Evolutionary conservation across 2,113 vertebrate species (phyloP), one percentile per base, ranked within the genome.

Genomic region (Jacana jacana): DNA sequence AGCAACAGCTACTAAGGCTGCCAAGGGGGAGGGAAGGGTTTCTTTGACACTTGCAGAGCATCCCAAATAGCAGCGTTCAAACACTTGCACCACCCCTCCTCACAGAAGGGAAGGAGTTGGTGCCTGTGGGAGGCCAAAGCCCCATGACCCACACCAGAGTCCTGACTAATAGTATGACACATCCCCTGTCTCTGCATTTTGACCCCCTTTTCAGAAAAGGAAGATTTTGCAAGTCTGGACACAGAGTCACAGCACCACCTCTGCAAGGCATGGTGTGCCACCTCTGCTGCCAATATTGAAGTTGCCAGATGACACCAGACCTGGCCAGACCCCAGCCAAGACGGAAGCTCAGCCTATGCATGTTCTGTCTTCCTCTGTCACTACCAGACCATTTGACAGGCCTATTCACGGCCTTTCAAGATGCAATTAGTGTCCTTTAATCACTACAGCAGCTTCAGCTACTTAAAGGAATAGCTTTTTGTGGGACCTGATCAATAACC

Each of bases 221-320:
- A 75, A 58, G 48, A 57, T 90, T 92, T 79, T 2, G 2, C n/a
- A 85, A 81, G 13, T 54, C n/a, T 40, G 78, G 49, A 16, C 49
- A 49, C 48, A 61, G 60, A 0, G 7, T 37, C 3, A 2, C 60
- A 81, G 70, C 51, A 75, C 37, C 81, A 65, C 13, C 27, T 66
- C 9, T 10, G 13, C 6, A 30, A 69, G 69, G 17, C 44, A 37
- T 0, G 2, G 35, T 39, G 7, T 24, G 42, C 17, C 81, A 68
- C 0, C 2, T 63, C 17, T 1, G 1, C 24, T 5, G 4, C 30
- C 4, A 2, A 30, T 15, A 28, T 19, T 16, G 12, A 5, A 5
- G 40, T n/a, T 6, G 1, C 70, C 19, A 7, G 6, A 46, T 0
- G 2, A n/a, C 39, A 51, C 14, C 0, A 2, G n/a, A 64, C 15